phyloP scores from a whole-genome alignment of 2,113 vertebrate species.

The Lepisosteus oculatus region DNA sequence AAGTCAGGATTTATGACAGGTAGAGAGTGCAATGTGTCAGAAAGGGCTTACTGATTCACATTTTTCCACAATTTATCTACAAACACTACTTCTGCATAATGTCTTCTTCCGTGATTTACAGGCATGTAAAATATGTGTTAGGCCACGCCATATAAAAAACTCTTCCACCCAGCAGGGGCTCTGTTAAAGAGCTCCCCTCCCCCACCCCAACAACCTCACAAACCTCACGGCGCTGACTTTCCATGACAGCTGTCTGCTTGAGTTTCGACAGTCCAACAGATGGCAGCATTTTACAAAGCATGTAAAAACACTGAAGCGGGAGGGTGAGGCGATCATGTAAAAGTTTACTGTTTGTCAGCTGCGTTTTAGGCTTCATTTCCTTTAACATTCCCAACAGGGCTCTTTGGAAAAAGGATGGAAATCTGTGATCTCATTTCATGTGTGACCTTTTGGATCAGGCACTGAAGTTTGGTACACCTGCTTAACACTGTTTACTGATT shows the following conservation, averaged over 20 bases:
- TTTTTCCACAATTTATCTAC: no score
- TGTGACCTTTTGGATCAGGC: background rate
- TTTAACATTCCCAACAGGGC: constrained; percentile 33
- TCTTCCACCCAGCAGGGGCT: background rate
- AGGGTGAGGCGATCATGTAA: constrained; percentile 26
- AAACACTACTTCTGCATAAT: no score
- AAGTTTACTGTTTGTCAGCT: constrained; percentile 28
- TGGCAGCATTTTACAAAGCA: constrained; percentile 93
- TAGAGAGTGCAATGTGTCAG: no score
- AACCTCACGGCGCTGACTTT: no score
- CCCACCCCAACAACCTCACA: background rate
- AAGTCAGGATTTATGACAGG: no score
- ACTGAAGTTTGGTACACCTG: background rate
- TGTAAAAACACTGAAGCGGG: constrained; percentile 30
- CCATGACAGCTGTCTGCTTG: constrained; percentile 6
- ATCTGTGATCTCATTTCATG: constrained; percentile 29
- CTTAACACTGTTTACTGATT: background rate
- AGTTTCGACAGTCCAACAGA: constrained; percentile 69
- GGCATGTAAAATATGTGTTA: no score
- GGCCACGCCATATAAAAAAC: no score
- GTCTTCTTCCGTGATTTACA: no score
- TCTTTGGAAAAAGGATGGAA: constrained; percentile 33
- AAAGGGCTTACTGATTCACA: no score
- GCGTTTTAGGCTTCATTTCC: constrained; percentile 49
- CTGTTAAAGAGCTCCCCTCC: background rate